A percentile compares a stretch with the other conserved stretches of the same genome.
Evolutionary conservation across 2,113 vertebrate species (phyloP).

Genomic region (Canis aureus): DNA sequence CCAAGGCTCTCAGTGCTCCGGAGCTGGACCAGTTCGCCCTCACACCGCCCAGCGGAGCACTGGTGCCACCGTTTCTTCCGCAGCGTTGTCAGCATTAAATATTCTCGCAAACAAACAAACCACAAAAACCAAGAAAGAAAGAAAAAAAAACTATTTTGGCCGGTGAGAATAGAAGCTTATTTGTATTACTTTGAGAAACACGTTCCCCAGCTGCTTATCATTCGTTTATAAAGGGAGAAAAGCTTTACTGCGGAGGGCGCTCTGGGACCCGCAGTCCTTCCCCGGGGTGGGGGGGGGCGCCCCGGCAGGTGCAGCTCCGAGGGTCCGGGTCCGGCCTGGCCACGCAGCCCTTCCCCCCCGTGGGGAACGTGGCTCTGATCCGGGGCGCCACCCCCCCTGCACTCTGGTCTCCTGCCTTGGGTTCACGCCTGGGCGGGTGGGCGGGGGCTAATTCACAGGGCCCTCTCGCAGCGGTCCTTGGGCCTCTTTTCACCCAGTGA

Average conservation of each 20-base stretch:
- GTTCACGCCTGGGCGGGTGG: neutral
- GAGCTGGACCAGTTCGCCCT: neutral
- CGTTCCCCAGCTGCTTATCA: neutral
- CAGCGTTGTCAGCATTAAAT: neutral
- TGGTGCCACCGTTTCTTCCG: neutral
- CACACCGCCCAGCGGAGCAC: rapidly evolving
- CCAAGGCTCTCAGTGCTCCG: neutral
- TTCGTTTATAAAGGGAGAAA: neutral
- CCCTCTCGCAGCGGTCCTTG: rapidly evolving
- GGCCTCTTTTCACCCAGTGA: neutral
- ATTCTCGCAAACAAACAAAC: neutral
- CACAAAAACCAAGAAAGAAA: no score
- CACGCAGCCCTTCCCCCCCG: neutral
- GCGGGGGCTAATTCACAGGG: neutral
- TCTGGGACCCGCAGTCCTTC: no score
- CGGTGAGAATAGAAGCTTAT: neutral
- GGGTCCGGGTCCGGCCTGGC: neutral
- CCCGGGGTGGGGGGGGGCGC: neutral
- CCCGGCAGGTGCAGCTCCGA: neutral
- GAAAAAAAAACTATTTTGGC: neutral
- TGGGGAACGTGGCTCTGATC: neutral
- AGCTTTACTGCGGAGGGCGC: neutral
- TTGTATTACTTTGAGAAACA: neutral
- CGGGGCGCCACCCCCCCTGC: neutral
- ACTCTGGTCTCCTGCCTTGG: neutral